These are phyloP conservation scores for Halcyon badia DNA, from an alignment of 2,797 vertebrate genomes.

Conservation along the genomic window DNA sequence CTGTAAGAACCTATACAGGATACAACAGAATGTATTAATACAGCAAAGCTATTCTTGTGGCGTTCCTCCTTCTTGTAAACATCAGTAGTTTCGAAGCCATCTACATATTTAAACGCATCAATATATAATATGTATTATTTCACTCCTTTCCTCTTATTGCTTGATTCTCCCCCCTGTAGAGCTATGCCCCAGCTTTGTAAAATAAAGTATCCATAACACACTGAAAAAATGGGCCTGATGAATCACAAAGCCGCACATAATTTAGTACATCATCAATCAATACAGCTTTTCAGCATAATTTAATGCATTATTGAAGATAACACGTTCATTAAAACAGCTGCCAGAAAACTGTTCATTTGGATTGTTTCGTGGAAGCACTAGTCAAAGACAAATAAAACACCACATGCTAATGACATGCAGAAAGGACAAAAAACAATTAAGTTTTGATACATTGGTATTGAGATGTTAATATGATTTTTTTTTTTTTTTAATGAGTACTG, in stretches of 20 bases:
- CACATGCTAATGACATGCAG: conserved; percentile 61
- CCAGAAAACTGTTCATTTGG: conserved; percentile 64
- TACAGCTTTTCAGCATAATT: conserved; percentile 56
- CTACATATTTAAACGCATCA: not conserved
- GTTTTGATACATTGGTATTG: conserved; percentile 76
- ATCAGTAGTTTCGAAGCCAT: conserved; percentile 22
- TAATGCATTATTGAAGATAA: conserved; percentile 69
- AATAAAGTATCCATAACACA: conserved; percentile 45
- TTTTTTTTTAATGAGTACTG: conserved; percentile 58
- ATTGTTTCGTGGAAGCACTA: conserved; percentile 59
- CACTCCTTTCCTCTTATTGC: not conserved
- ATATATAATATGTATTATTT: conserved; percentile 27
- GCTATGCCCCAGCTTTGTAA: conserved; percentile 21
- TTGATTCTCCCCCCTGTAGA: not conserved
- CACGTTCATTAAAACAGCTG: conserved; percentile 68
- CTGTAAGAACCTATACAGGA: not conserved
- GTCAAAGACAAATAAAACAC: conserved; percentile 58
- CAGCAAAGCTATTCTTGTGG: not conserved
- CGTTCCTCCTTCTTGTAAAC: not conserved
- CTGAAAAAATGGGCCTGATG: conserved; percentile 62
- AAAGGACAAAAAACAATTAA: conserved; percentile 76
- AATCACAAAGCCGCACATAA: conserved; percentile 50
- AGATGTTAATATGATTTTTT: conserved; percentile 79
- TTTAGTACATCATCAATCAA: conserved; percentile 55
- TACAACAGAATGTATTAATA: not conserved